A percentile compares a stretch with the other conserved stretches of the same genome.
These are phyloP conservation scores for Agelas oroides DNA, from an alignment of 37 sponge, comb jelly and placozoan genomes.

Conservation along the genomic window DNA sequence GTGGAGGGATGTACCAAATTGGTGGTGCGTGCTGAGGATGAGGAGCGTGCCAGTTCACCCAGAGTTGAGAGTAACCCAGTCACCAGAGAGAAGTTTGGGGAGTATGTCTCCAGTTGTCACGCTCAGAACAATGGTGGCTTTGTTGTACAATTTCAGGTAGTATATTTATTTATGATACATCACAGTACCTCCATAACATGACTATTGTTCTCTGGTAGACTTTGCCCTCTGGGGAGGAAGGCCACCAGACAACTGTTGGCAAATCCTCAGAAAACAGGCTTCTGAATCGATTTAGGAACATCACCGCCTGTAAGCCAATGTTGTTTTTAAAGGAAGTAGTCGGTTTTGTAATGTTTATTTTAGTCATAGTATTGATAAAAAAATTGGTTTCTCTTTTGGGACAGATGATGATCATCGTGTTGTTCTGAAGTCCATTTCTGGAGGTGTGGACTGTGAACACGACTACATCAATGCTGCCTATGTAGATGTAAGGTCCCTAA, in stretches of 20 bases:
- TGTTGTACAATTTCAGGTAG: slow-evolving; percentile 26
- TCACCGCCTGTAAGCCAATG: slow-evolving; percentile 42
- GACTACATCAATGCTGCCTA: slow-evolving; percentile 68
- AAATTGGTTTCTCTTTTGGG: neutral
- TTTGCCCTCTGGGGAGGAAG: slow-evolving; percentile 30
- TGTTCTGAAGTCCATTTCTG: slow-evolving; percentile 40
- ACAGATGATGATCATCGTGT: slow-evolving; percentile 65
- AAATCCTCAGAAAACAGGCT: neutral
- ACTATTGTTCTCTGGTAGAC: neutral
- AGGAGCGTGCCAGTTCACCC: neutral
- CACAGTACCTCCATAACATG: neutral
- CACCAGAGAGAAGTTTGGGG: slow-evolving; percentile 22
- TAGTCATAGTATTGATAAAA: no score
- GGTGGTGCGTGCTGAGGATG: slow-evolving; percentile 16
- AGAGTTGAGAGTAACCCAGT: slow-evolving; percentile 7
- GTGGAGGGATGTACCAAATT: slow-evolving; percentile 42
- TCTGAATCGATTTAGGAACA: slow-evolving; percentile 54
- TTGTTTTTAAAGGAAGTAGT: neutral
- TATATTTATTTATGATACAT: neutral
- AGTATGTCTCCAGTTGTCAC: slow-evolving; percentile 23
- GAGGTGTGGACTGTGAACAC: slow-evolving; percentile 35
- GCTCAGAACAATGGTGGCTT: slow-evolving; percentile 16
- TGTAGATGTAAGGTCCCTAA: slow-evolving; percentile 41
- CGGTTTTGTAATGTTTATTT: no score
- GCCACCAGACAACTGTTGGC: neutral